A percentile compares a stretch with the other conserved stretches of the same genome.
Conservation (phyloP, 2,797 vertebrate species). For the Channallabes apus region DNA sequence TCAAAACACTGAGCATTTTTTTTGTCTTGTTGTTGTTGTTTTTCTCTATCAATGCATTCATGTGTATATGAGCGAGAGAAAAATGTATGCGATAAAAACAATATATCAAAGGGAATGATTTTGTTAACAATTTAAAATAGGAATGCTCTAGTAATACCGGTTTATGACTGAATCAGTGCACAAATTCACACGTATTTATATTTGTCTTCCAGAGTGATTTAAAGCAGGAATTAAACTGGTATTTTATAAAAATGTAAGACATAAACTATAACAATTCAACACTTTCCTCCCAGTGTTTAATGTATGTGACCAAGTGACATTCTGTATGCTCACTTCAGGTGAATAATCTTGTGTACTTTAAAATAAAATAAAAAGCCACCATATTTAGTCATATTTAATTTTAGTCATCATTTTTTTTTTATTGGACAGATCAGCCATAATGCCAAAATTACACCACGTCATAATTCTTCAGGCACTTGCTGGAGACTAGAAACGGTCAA, state of each 20-base stretch:
- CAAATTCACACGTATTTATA: neutral
- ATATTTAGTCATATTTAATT: neutral
- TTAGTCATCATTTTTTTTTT: neutral
- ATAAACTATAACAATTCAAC: neutral
- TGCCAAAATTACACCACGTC: neutral
- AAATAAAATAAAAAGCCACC: neutral
- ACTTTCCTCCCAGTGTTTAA: slow-evolving; percentile 7
- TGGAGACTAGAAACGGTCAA: neutral
- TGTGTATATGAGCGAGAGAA: neutral
- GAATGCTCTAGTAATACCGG: neutral
- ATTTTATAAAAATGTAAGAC: neutral
- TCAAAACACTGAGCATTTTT: neutral
- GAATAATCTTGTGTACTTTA: neutral
- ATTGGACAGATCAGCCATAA: neutral
- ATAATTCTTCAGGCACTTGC: neutral
- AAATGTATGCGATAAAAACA: neutral
- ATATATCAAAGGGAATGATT: neutral
- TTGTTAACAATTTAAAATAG: neutral
- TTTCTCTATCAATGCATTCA: neutral
- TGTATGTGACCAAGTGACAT: neutral
- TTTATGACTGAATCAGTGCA: neutral
- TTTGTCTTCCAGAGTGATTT: too few relatives aligned
- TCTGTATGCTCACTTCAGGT: neutral
- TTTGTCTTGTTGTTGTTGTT: neutral
- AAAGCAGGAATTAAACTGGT: neutral